Percentiles rank a stretch among this genome's conserved stretches.
phyloP scores from a whole-genome alignment of 2,888 invertebrate genomes.

The Tenthredo mesomela region DNA sequence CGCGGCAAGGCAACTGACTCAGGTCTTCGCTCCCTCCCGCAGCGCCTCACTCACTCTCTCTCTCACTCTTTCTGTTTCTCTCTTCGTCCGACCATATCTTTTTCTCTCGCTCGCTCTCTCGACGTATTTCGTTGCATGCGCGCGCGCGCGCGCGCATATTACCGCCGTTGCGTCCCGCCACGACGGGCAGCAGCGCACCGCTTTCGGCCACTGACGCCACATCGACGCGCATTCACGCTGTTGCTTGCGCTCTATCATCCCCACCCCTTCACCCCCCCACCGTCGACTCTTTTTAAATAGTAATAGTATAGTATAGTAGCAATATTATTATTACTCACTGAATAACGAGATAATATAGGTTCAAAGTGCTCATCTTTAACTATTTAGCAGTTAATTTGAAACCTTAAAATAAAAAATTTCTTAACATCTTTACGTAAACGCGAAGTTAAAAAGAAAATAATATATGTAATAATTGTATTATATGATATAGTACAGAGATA shows the following conservation, averaged over 20 bases:
- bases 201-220: slow-evolving; percentile 21
- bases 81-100: slow-evolving; percentile 52
- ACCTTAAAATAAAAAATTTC: background rate
- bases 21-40: slow-evolving; percentile 48
- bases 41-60: slow-evolving; percentile 46
- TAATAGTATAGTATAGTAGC: background rate
- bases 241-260: background rate
- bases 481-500: background rate
- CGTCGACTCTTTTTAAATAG: background rate
- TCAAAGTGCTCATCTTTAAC: background rate
- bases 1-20: slow-evolving; percentile 27
- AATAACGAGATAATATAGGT: background rate
- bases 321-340: background rate
- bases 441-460: no score
- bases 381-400: background rate
- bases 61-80: slow-evolving; percentile 24
- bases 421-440: background rate
- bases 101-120: slow-evolving; percentile 50
- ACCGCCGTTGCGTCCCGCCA: slow-evolving; percentile 36
- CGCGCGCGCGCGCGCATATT: slow-evolving; percentile 54
- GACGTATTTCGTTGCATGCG: slow-evolving; percentile 47
- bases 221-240: slow-evolving; percentile 35
- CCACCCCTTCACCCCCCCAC: no score
- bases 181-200: background rate
- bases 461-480: no score